A percentile compares a stretch with the other conserved stretches of the same genome.
Conservation (phyloP, 2,113 vertebrate genomes). For the Sinocyclocheilus anshuiensis region DNA sequence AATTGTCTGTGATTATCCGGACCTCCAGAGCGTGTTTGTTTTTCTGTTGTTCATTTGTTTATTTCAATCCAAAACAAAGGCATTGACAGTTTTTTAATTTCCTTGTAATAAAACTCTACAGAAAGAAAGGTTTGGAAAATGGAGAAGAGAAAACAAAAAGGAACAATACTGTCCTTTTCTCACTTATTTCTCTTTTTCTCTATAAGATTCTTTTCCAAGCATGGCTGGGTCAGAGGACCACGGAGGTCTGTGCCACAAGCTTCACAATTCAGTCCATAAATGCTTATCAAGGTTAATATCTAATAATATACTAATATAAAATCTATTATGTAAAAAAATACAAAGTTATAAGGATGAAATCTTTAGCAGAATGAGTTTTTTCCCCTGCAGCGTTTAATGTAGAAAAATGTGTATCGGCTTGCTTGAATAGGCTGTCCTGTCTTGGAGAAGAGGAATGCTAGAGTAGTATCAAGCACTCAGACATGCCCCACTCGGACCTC, state of each 20-base stretch:
- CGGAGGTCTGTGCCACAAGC: neutral
- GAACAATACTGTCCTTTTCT: neutral
- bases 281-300: neutral
- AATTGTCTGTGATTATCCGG: constrained; percentile 25
- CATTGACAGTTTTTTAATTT: neutral
- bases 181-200: neutral
- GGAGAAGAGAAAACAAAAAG: neutral
- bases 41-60: constrained; percentile 17
- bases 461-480: neutral
- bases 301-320: neutral
- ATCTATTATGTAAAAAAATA: neutral
- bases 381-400: neutral
- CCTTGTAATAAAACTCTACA: neutral
- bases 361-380: neutral
- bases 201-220: neutral
- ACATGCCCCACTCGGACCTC: neutral
- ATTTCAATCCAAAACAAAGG: neutral
- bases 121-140: neutral
- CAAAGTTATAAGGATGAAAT: neutral
- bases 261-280: neutral
- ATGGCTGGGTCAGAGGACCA: neutral
- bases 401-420: neutral
- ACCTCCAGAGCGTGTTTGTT: constrained; percentile 7
- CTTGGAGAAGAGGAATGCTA: neutral
- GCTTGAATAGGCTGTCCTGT: neutral